Evolutionary conservation across 2,113 vertebrate species (phyloP).

Genomic region (Gadus chalcogrammus): DNA sequence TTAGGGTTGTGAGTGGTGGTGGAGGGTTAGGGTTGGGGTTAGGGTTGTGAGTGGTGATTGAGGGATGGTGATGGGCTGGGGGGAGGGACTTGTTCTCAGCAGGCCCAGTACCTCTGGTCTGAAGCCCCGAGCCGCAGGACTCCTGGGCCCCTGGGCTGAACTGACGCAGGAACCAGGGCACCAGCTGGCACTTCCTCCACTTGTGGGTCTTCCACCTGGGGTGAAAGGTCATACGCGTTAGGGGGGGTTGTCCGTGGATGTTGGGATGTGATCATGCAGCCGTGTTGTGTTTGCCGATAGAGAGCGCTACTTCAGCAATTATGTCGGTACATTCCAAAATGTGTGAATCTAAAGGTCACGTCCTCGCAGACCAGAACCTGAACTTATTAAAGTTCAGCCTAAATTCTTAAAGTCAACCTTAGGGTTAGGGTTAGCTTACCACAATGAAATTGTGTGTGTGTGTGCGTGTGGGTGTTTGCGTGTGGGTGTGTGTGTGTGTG

Average conservation of each 20-base stretch:
- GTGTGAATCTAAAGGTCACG: too few relatives aligned
- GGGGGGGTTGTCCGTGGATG: too few relatives aligned
- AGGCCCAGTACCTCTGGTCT: slow-evolving; percentile 85
- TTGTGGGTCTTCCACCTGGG: slow-evolving; percentile 97
- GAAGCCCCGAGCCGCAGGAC: slow-evolving; percentile 89
- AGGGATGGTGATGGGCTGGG: slow-evolving; percentile 2
- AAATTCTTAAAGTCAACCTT: too few relatives aligned
- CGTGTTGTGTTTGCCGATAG: too few relatives aligned
- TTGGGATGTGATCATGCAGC: neutral
- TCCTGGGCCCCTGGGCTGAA: slow-evolving; percentile 85
- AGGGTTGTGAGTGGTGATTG: slow-evolving; percentile 19
- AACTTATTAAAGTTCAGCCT: too few relatives aligned
- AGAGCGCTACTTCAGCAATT: too few relatives aligned
- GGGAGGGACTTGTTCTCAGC: neutral
- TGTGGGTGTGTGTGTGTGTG: neutral
- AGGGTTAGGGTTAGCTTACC: too few relatives aligned
- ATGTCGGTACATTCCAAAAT: too few relatives aligned
- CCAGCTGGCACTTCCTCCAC: slow-evolving; percentile 94
- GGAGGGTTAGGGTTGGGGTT: slow-evolving; percentile 13
- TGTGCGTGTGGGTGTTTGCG: too few relatives aligned
- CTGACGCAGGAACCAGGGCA: slow-evolving; percentile 87
- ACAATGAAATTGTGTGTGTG: too few relatives aligned
- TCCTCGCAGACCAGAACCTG: too few relatives aligned
- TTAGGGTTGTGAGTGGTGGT: slow-evolving; percentile 25
- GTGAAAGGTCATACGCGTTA: too few relatives aligned